Evolutionary conservation across 2,113 vertebrate species (phyloP), one percentile per base, ranked within the genome.

Genomic region (Junco hyemalis): DNA sequence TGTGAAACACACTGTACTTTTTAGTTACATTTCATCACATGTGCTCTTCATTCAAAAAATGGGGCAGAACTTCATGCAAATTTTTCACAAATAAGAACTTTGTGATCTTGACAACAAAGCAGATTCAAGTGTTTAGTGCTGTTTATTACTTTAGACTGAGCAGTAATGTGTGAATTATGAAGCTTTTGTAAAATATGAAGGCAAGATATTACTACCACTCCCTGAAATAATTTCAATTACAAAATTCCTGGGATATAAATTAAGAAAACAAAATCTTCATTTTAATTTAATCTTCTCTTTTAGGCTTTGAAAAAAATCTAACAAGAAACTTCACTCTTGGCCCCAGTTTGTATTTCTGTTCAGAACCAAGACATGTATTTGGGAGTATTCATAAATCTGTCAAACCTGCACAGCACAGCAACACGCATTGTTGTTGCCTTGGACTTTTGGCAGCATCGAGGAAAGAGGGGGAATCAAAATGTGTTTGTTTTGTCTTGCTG

Each of bases 391-490:
- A 64, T 88, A 94, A 95, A 96, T 93, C 57, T 82, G 79, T 80
- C 91, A 86, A 71, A 81, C 28, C 11, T 83, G 56, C 57, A 70
- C 72, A 78, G 56, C 57, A 70, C 72, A 78, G 21, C 73, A 92
- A 81, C 88, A 86, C 76, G 57, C 42, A 76, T 14, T 77, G 69
- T 63, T 77, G 88, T 88, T 97, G 94, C 74, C 71, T 95, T 96
- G 94, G 79, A 79, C 91, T 94, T 97, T 87, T 97, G 93, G 90
- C 96, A 95, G 54, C 66, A 81, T 59, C 8, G 47, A 82, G 68
- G 53, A 81, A 94, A 93, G 47, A 68, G n/a, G 24, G 29, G 38
- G n/a, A 92, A 91, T 91, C 38, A 90, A 81, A 92, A 93, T 80
- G 45, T 90, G 71, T 79, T 94, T 95, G 79, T 78, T 96, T 95